Evolutionary conservation across 1,140 invertebrate species (phyloP).

Genomic region (Riptortus pedestris): DNA sequence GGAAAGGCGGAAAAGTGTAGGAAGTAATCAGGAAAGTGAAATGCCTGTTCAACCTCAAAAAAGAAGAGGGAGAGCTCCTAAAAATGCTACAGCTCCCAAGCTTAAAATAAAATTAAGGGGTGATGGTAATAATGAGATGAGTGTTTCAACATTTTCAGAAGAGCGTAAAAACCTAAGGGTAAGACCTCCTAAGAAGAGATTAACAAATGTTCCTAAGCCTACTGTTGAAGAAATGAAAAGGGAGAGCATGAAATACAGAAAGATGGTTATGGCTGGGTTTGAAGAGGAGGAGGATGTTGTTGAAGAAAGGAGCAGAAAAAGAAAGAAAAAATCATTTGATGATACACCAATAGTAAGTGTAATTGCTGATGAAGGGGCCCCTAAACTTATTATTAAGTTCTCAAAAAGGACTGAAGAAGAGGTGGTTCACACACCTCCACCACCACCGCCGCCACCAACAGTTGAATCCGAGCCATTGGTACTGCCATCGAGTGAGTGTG

Average conservation of each 20-base stretch:
- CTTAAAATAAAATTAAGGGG: constrained; percentile 70
- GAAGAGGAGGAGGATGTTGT: constrained; percentile 47
- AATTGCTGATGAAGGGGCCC: constrained; percentile 42
- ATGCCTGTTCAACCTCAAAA: constrained; percentile 29
- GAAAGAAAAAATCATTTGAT: constrained; percentile 23
- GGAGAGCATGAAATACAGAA: constrained; percentile 79
- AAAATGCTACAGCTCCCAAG: constrained; percentile 48
- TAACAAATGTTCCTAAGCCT: constrained; percentile 49
- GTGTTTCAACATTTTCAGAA: constrained; percentile 37
- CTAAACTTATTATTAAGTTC: constrained; percentile 57
- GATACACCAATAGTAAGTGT: constrained; percentile 33
- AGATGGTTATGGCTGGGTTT: constrained; percentile 70
- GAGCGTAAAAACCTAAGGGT: constrained; percentile 44
- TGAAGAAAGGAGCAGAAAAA: constrained; percentile 37
- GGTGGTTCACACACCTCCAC: constrained; percentile 8
- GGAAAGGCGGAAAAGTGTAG: constrained; percentile 22
- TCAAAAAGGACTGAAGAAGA: constrained; percentile 38
- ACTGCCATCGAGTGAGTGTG: constrained; percentile 1
- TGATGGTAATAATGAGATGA: constrained; percentile 27
- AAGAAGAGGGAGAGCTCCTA: constrained; percentile 31
- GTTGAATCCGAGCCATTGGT: constrained; percentile 14
- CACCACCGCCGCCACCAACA: neutral
- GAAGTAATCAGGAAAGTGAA: neutral
- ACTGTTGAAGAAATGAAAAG: constrained; percentile 64
- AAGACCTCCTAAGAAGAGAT: constrained; percentile 68